Evolutionary conservation across 2,888 invertebrate species (phyloP), one percentile per base, ranked within the genome.

Genomic region (Lottia scabra): DNA sequence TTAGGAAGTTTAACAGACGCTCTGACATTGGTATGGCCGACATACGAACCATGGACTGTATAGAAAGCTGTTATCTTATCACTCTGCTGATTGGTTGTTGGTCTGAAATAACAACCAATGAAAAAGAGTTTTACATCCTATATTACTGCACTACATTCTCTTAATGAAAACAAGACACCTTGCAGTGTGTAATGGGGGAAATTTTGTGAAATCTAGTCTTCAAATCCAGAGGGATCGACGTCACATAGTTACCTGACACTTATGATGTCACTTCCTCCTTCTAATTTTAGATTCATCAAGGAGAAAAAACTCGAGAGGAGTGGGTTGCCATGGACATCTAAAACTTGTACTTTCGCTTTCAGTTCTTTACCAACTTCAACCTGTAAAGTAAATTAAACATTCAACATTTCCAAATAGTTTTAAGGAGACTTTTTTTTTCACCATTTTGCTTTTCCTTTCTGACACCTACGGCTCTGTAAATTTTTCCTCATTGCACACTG

Each of bases 331-430:
- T 85, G 83, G 19, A 85, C 80, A 78, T 90, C 90, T 63, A 89
- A 74, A 15, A 90, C 88, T 76, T 86, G 83, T 10, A 91, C 90
- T 48, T 80, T 80, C 8, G 89, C 90, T 64, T 75, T 78, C 6
- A 90, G 83, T 63, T 88, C 86, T 73, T 87, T 87, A 43, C 84
- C 81, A 16, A 90, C 81, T 77, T 90, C 89, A 27, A 91, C 89
- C 89, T 90, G 75, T n/a, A 75, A 38, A 38, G 10, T 1, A 38
- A 8, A 38, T 38, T 38, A 10, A 38, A 38, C 10, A 10, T 38
- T 38, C 8, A 8, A 38, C 6, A 30, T n/a, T n/a, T n/a, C n/a
- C n/a, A n/a, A n/a, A n/a, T n/a, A n/a, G n/a, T n/a, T n/a, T n/a
- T n/a, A n/a, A n/a, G n/a, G n/a, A n/a, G n/a, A n/a, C n/a, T n/a